A percentile compares a stretch with the other conserved stretches of the same genome.
These are phyloP conservation scores for Murina feae DNA, from an alignment of 2,113 vertebrate species.

Conservation along the genomic window DNA sequence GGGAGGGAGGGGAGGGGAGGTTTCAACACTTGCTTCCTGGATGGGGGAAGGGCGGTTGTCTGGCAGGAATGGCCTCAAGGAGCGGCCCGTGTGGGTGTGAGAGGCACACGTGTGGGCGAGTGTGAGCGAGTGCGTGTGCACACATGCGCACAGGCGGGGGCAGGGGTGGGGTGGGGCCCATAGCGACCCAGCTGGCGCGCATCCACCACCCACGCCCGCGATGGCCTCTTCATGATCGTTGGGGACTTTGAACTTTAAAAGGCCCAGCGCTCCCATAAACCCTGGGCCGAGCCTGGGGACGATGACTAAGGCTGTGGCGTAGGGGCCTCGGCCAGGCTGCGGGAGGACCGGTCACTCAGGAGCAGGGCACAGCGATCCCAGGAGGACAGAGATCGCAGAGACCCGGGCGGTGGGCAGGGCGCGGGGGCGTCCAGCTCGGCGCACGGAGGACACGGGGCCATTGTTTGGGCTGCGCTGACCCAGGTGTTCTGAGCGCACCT, in stretches of 20 bases:
- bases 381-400: not conserved
- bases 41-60: fast-evolving
- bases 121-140: no score
- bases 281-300: not conserved
- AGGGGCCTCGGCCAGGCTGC: not conserved
- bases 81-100: no score
- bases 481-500: not conserved
- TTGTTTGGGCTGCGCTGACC: not conserved
- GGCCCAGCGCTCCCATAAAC: constrained; percentile 15
- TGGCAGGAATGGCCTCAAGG: no score
- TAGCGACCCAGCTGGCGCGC: no score
- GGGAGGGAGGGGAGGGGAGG: no score
- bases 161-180: no score
- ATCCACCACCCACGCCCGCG: no score
- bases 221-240: not conserved
- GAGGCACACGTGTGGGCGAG: no score
- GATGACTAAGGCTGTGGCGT: not conserved
- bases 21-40: no score
- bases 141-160: no score
- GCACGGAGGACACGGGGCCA: fast-evolving
- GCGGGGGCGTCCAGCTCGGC: no score
- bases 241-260: constrained; percentile 31
- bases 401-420: not conserved
- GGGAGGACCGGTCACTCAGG: not conserved
- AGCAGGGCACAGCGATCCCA: fast-evolving